phyloP scores from a whole-genome alignment of 92 coral and sea anemone species.

The Paramuricea clavata region DNA sequence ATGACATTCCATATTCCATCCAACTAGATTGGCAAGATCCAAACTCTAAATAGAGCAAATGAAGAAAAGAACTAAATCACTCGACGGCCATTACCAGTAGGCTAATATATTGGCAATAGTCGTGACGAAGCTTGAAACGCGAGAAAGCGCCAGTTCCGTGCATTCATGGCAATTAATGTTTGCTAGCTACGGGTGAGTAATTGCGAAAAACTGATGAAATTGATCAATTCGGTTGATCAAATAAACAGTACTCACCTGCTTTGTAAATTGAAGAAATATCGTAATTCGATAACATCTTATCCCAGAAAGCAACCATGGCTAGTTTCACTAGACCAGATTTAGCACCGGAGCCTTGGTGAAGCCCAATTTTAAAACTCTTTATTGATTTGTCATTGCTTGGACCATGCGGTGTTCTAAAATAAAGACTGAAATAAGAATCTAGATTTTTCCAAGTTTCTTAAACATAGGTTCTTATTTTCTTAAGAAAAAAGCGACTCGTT shows the following conservation, averaged over 20 bases:
- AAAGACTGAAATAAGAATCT: neutral
- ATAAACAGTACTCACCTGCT: conserved; percentile 69
- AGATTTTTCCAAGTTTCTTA: too few species aligned
- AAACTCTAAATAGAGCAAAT: conserved; percentile 66
- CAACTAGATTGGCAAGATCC: conserved; percentile 87
- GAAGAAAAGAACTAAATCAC: neutral
- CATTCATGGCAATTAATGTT: too few species aligned
- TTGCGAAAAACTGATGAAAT: too few species aligned
- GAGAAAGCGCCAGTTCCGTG: too few species aligned
- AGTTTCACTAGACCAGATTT: conserved; percentile 27
- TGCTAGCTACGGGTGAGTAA: too few species aligned
- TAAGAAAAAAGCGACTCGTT: too few species aligned
- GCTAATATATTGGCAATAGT: neutral
- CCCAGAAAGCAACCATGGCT: conserved; percentile 82
- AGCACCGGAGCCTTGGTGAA: neutral
- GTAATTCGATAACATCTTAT: conserved; percentile 60
- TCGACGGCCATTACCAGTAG: neutral
- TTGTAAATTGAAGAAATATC: conserved; percentile 77
- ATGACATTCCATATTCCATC: conserved; percentile 90
- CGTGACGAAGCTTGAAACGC: too few species aligned
- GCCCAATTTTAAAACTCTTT: conserved; percentile 11
- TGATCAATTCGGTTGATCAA: neutral
- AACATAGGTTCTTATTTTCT: too few species aligned
- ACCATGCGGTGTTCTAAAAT: neutral
- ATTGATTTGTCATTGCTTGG: neutral